A percentile compares a stretch with the other conserved stretches of the same genome.
Conservation (phyloP, 2,888 invertebrate genomes). For the Athripsodes cinereus region DNA sequence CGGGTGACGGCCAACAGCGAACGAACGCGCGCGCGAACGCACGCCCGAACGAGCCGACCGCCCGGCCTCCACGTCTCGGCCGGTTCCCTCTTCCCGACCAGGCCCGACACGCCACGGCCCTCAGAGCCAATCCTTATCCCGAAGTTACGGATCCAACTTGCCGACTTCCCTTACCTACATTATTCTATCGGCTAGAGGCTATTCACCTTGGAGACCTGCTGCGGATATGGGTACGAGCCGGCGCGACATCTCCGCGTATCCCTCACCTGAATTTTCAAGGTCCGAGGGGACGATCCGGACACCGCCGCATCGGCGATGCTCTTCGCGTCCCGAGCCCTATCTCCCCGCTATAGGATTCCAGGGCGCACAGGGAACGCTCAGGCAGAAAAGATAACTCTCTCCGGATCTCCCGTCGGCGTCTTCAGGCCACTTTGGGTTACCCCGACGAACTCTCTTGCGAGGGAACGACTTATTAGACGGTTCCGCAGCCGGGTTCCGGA, state of each 20-base stretch:
- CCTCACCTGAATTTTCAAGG: slow-evolving; percentile 37
- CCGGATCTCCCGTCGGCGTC: slow-evolving; percentile 50
- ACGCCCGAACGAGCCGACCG: slow-evolving; percentile 34
- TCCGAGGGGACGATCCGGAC: slow-evolving; percentile 41
- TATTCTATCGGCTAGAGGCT: slow-evolving; percentile 63
- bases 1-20: slow-evolving; percentile 33
- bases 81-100: slow-evolving; percentile 37
- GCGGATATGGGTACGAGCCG: slow-evolving; percentile 63
- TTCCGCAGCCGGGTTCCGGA: slow-evolving; percentile 55
- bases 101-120: slow-evolving; percentile 57
- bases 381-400: slow-evolving; percentile 48
- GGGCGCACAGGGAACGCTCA: slow-evolving; percentile 41
- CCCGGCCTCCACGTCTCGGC: slow-evolving; percentile 26
- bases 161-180: slow-evolving; percentile 65
- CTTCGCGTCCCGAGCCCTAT: slow-evolving; percentile 45
- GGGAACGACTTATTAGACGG: slow-evolving; percentile 42
- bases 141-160: slow-evolving; percentile 61
- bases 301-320: slow-evolving; percentile 44
- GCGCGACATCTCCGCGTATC: slow-evolving; percentile 31
- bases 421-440: slow-evolving; percentile 50
- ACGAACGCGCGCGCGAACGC: slow-evolving; percentile 31
- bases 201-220: slow-evolving; percentile 70
- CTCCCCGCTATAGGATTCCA: slow-evolving; percentile 49
- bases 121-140: slow-evolving; percentile 71
- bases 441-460: slow-evolving; percentile 42